Evolutionary conservation across 2,113 vertebrate genomes (phyloP).

Genomic region (Brienomyrus longianalis): DNA sequence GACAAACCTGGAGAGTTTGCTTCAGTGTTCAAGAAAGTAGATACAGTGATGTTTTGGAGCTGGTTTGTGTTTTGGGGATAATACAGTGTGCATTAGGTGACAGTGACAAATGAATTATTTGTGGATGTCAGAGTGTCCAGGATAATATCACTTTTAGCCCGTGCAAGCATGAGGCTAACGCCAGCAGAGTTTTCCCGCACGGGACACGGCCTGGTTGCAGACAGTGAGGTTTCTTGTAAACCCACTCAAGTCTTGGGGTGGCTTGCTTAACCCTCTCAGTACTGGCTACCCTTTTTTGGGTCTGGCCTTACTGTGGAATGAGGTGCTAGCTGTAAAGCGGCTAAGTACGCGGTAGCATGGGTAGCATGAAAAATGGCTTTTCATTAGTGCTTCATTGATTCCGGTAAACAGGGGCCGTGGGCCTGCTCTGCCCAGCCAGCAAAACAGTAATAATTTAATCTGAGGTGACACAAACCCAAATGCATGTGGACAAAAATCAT

Average conservation of each 20-base stretch:
- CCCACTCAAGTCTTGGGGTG: not conserved
- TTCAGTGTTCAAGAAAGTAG: not conserved
- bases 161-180: not conserved
- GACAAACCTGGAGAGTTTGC: not conserved
- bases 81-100: not conserved
- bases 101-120: not conserved
- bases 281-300: constrained; percentile 69
- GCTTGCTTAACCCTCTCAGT: constrained; percentile 83
- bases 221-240: not conserved
- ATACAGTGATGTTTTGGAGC: not conserved
- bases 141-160: not conserved
- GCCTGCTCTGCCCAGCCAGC: constrained; percentile 86
- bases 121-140: not conserved
- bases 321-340: constrained; percentile 99
- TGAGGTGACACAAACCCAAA: constrained; percentile 99
- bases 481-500: constrained; percentile 99
- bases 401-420: constrained; percentile 98
- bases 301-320: constrained; percentile 97
- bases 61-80: not conserved
- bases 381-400: constrained; percentile 99
- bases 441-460: constrained; percentile 99
- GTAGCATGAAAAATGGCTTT: constrained; percentile 99
- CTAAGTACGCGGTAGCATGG: constrained; percentile 99
- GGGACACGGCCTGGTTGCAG: not conserved
- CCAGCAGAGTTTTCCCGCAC: not conserved